phyloP scores from a whole-genome alignment of 2,113 vertebrate species.

The Oxygymnocypris stewartii region DNA sequence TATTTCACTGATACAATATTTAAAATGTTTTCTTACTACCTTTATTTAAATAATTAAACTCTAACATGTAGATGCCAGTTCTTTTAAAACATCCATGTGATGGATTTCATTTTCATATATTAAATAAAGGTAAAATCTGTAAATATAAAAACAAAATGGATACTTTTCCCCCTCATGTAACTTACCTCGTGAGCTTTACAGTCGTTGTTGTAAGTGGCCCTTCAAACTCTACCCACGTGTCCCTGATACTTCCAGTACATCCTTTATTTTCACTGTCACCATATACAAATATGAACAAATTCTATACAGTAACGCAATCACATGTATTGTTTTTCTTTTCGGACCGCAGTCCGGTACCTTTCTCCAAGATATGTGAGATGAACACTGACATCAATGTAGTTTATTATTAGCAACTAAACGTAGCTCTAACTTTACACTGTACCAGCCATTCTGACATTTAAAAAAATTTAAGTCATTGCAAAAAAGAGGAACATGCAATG shows the following conservation, averaged over 20 bases:
- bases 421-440: constrained; percentile 76
- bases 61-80: constrained; percentile 1
- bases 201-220: constrained; percentile 3
- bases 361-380: constrained; percentile 67
- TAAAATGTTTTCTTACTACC: background rate
- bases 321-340: constrained; percentile 64
- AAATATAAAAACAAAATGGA: background rate
- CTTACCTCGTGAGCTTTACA: constrained; percentile 48
- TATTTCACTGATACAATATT: background rate
- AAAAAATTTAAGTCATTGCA: constrained; percentile 70
- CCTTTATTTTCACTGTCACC: constrained; percentile 79
- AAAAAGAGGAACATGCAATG: constrained; percentile 79
- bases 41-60: background rate
- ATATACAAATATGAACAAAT: constrained; percentile 78
- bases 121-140: background rate
- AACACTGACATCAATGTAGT: constrained; percentile 73
- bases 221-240: constrained; percentile 65
- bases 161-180: constrained; percentile 27
- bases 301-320: constrained; percentile 78
- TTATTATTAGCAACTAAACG: constrained; percentile 70
- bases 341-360: constrained; percentile 73
- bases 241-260: constrained; percentile 70
- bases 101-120: background rate
- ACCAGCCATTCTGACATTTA: constrained; percentile 78
- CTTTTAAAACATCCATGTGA: background rate